Percentiles rank a stretch among this genome's conserved stretches.
These are phyloP conservation scores for Centropyge bicolor DNA, from an alignment of 2,797 vertebrate genomes.

Conservation along the genomic window DNA sequence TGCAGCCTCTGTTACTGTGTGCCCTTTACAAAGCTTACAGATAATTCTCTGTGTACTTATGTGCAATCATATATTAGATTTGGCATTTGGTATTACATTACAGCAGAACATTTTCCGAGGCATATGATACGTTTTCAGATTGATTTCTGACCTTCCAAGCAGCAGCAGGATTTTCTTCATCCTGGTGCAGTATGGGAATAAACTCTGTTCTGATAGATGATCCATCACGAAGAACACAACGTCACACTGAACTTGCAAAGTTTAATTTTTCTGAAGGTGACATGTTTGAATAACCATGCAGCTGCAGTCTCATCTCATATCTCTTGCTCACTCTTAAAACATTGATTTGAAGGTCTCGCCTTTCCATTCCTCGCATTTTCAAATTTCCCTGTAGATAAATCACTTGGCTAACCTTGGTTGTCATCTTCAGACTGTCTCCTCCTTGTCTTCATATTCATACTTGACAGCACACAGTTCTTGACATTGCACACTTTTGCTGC, in stretches of 20 bases:
- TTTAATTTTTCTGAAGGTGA: constrained; percentile 30
- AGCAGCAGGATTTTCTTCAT: constrained; percentile 21
- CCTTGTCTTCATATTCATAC: constrained; percentile 28
- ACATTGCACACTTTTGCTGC: not conserved
- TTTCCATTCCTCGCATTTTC: constrained; percentile 23
- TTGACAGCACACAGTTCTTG: constrained; percentile 23
- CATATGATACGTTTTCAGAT: constrained; percentile 47
- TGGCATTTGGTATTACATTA: constrained; percentile 41
- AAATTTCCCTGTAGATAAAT: constrained; percentile 34
- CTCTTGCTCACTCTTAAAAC: constrained; percentile 3
- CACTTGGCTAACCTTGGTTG: not conserved
- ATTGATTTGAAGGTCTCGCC: constrained; percentile 21
- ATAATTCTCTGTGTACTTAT: not conserved
- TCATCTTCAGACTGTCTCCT: constrained; percentile 4
- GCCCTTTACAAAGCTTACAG: constrained; percentile 1
- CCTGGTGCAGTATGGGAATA: constrained; percentile 24
- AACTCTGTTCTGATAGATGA: constrained; percentile 2
- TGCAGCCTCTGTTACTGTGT: not conserved
- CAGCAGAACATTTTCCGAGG: constrained; percentile 29
- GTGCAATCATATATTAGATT: constrained; percentile 35
- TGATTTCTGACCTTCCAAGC: constrained; percentile 45
- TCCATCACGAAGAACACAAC: constrained; percentile 19
- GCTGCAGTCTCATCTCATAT: constrained; percentile 20
- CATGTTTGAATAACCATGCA: not conserved
- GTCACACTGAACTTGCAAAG: constrained; percentile 9